Base-by-base conservation (phyloP, 2,888 invertebrate species). In the Drepana falcataria region DNA sequence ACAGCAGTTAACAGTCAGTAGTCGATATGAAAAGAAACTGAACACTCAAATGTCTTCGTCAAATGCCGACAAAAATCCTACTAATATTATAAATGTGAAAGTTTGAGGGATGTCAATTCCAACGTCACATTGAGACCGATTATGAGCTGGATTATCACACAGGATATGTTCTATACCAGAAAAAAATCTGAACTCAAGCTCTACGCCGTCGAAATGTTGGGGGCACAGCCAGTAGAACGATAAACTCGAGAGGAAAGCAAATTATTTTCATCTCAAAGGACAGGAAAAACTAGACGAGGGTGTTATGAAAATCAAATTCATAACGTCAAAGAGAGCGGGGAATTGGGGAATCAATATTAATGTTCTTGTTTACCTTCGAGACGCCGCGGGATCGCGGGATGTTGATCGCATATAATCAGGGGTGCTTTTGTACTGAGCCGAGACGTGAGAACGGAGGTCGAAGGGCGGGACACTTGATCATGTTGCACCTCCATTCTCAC, bases 401-500 rank as follows among this genome's bases (percentile, higher is more conserved):
- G 78, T 71, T 75, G 75, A 76, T 79, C 76, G 71, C 73, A 71
- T 79, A 84, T 85, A 87, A 87, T 85, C 81, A 82, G 83, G 86
- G 89, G 88, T 82, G 80, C 77, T 66, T 83, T 83, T 81, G 73
- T 73, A 66, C 61, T 63, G 60, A 59, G 52, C 56, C 59, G 55
- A 67, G 73, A 84, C 86, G 87, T 87, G 91, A 87, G 90, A 91
- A 88, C 80, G 69, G 74, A 79, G 82, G 73, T 76, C 78, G 72
- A 79, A 83, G 85, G 85, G 85, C 83, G 82, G 80, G 74, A 73
- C 90, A 90, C 89, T 89, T 89, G 89, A 77, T 85, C 79, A 63
- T 59, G 63, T 83, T 82, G 87, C 90, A 90, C 89, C 86, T 88
- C 84, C 81, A 81, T 89, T 91, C 89, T 87, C 90, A 91, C 88